A percentile compares a stretch with the other conserved stretches of the same genome.
These are phyloP conservation scores for Drosophila seclusa DNA, from an alignment of 2,888 invertebrate species.

Conservation along the genomic window DNA sequence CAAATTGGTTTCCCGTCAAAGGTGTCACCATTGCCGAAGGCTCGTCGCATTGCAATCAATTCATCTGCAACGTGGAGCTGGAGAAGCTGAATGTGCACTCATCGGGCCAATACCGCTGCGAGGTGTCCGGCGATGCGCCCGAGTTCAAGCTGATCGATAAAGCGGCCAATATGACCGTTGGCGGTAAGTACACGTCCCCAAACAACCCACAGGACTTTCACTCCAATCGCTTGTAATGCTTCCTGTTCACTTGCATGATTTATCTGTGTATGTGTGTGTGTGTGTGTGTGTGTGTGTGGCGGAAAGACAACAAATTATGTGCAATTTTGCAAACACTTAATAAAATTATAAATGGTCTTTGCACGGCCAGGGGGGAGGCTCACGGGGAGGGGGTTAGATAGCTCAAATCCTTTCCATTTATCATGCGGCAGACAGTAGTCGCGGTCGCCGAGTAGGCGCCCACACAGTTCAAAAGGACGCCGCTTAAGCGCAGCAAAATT, in stretches of 20 bases:
- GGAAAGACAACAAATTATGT: conserved; percentile 78
- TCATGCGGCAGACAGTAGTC: conserved; percentile 62
- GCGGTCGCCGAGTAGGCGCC: conserved; percentile 30
- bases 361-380: conserved; percentile 40
- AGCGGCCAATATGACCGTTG: conserved; percentile 87
- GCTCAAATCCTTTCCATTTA: conserved; percentile 75
- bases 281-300: neutral
- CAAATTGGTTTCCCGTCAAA: conserved; percentile 84
- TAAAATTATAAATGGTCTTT: conserved; percentile 82
- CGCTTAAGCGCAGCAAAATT: conserved; percentile 77
- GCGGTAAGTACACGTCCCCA: conserved; percentile 84
- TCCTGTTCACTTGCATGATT: conserved; percentile 51
- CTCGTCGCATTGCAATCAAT: conserved; percentile 85
- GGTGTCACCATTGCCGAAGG: conserved; percentile 84
- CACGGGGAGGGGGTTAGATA: neutral
- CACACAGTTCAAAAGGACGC: conserved; percentile 72
- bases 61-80: conserved; percentile 84
- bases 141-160: conserved; percentile 87
- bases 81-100: conserved; percentile 83
- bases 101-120: conserved; percentile 87
- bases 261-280: conserved; percentile 43
- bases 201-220: neutral
- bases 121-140: conserved; percentile 88
- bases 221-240: conserved; percentile 10
- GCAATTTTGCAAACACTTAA: conserved; percentile 81